Base-by-base conservation (phyloP, 2,797 vertebrate genomes). In the Scolopax bukidnonensis region DNA sequence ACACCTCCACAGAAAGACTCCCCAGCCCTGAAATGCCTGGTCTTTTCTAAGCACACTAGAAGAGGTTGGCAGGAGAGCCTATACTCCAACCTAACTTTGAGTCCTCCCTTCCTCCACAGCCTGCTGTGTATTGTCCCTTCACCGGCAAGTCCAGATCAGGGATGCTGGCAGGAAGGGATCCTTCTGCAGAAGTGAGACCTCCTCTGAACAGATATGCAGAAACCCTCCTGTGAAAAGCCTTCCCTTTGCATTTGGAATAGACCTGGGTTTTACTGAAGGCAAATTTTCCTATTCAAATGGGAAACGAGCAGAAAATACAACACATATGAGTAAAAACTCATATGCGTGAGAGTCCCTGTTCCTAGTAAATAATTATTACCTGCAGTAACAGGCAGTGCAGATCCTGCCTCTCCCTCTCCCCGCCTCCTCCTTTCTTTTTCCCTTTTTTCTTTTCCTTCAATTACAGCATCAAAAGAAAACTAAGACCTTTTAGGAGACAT, bases 231-330 rank as follows among this genome's bases (percentile, higher is more conserved):
- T 84, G 48, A 48, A 90, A 95, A 93, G 63, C 38, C 45, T 87
- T 80, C 28, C 41, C 61, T 90, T 53, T 38, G 33, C 12, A n/a
- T 73, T 86, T 82, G 16, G 63, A 93, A 70, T 40, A 68, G 48
- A 21, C 21, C 5, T 40, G 18, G 13, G 21, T 77, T 92, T 84
- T 60, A 90, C 50, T 23, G 50, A 70, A 94, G 48, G 56, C 10
- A 70, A 87, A 43, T 33, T 70, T 87, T 82, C 86, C 80, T 40
- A 25, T 51, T 88, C 56, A 90, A 82, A 89, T 27, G 27, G 38
- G 41, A 95, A 91, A 93, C 1, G 4, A 89, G 70, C 60, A 92
- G 50, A 82, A 94, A 96, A 96, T 25, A 54, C 63, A 94, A 79
- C 17, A 64, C 60, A 70, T 10, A 36, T 17, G 57, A 91, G 28